These are phyloP conservation scores for Solenopsis fugax DNA, from an alignment of 1,140 invertebrate genomes.

Conservation along the genomic window DNA sequence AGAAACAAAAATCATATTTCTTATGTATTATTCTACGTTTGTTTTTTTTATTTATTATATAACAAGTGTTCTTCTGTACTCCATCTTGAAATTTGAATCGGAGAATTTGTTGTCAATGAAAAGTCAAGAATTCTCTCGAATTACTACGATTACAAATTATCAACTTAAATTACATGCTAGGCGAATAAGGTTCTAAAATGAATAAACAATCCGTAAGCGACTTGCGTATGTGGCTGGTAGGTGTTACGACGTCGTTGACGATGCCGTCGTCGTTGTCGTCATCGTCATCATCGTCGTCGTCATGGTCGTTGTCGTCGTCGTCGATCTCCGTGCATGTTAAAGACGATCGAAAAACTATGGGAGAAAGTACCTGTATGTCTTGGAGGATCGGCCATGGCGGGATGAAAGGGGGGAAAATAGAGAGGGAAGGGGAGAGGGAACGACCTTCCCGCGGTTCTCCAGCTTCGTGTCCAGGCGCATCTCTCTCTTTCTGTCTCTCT, in stretches of 20 bases:
- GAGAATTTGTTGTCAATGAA: neutral
- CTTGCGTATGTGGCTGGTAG: neutral
- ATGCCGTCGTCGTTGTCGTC: neutral
- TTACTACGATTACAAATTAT: neutral
- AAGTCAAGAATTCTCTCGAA: neutral
- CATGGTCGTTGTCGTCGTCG: neutral
- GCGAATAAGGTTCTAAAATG: conserved; percentile 5
- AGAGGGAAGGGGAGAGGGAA: conserved; percentile 67
- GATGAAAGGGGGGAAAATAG: conserved; percentile 19
- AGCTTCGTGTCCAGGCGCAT: conserved; percentile 71
- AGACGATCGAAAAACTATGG: conserved; percentile 76
- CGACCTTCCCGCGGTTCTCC: conserved; percentile 76
- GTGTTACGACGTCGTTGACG: conserved; percentile 45
- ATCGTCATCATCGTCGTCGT: conserved; percentile 9
- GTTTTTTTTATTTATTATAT: neutral
- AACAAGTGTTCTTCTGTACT: neutral
- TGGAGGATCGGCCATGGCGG: conserved; percentile 50
- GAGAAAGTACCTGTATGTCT: conserved; percentile 77
- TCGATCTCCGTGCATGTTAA: conserved; percentile 60
- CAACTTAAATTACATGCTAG: conserved; percentile 35
- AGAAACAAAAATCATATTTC: neutral
- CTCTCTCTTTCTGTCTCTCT: conserved; percentile 70
- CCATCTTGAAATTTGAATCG: neutral
- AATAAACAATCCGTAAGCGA: conserved; percentile 66
- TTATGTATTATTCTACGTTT: neutral